phyloP scores from a whole-genome alignment of 2,888 invertebrate genomes.

The Scaptomyza cyrtandrae region DNA sequence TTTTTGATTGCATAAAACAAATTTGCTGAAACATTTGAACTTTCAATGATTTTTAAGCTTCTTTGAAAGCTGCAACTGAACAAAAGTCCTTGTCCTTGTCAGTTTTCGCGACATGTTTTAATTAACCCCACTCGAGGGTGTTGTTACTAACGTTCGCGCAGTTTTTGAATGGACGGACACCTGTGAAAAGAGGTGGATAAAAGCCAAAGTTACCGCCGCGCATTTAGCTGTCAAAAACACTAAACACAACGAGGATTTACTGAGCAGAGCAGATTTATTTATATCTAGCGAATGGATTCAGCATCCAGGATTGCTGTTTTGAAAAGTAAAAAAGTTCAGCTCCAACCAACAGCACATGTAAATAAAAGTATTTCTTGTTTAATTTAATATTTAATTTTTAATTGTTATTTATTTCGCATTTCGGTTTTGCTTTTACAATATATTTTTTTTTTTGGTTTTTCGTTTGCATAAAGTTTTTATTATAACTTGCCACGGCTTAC shows the following conservation, averaged over 20 bases:
- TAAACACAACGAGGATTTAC: conserved; percentile 4
- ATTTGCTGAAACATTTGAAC: too few relatives aligned
- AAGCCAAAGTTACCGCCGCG: conserved; percentile 24
- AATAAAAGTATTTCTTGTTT: conserved; percentile 43
- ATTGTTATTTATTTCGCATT: conserved; percentile 78
- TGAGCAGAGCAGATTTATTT: conserved; percentile 1
- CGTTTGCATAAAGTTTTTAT: conserved; percentile 67
- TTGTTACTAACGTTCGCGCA: too few relatives aligned
- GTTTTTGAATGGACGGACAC: conserved; percentile 3
- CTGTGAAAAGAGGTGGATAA: conserved; percentile 17
- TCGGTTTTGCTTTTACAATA: conserved; percentile 74
- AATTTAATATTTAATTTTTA: conserved; percentile 79
- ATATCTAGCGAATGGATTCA: background rate
- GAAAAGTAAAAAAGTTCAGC: background rate
- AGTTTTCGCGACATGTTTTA: background rate
- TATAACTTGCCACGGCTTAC: conserved; percentile 47
- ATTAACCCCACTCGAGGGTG: background rate
- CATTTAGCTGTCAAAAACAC: conserved; percentile 12
- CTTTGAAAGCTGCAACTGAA: too few relatives aligned
- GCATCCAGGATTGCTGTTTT: background rate
- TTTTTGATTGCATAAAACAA: too few relatives aligned
- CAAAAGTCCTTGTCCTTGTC: too few relatives aligned
- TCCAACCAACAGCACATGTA: background rate
- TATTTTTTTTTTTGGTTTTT: conserved; percentile 39
- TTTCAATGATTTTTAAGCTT: too few relatives aligned